phyloP scores from a whole-genome alignment of 1,140 invertebrate genomes.

The Drosophila lacteicornis region DNA sequence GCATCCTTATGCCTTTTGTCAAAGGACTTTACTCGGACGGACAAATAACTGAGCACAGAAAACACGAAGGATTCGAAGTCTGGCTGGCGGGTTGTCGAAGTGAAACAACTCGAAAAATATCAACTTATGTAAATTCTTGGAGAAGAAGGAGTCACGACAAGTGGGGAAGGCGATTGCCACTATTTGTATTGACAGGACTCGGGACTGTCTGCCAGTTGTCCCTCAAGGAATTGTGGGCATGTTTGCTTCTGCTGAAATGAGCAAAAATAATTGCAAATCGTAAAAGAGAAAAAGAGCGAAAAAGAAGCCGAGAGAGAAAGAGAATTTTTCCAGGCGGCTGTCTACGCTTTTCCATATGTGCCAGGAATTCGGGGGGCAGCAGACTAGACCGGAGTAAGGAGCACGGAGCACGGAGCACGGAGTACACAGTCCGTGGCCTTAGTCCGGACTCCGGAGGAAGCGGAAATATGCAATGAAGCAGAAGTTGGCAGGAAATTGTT shows the following conservation, averaged over 20 bases:
- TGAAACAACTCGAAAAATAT: conserved; percentile 74
- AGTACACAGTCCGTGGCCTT: conserved; percentile 4
- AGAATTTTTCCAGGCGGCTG: conserved; percentile 58
- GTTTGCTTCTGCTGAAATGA: conserved; percentile 82
- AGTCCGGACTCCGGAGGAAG: conserved; percentile 46
- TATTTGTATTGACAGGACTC: conserved; percentile 48
- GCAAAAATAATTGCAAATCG: conserved; percentile 83
- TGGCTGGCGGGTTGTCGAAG: conserved; percentile 14
- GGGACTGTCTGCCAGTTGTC: conserved; percentile 56
- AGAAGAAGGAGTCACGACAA: conserved; percentile 36
- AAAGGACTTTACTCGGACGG: conserved; percentile 60
- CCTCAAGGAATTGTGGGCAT: conserved; percentile 76
- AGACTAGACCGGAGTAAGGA: conserved; percentile 4
- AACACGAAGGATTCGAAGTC: conserved; percentile 33
- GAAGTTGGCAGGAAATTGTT: conserved; percentile 82
- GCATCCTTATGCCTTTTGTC: conserved; percentile 10
- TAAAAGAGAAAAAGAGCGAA: conserved; percentile 59
- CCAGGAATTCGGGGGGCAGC: conserved; percentile 4
- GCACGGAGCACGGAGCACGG: conserved; percentile 4
- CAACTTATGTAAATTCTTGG: conserved; percentile 78
- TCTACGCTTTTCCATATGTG: conserved; percentile 52
- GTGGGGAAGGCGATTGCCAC: conserved; percentile 36
- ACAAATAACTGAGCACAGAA: conserved; percentile 66
- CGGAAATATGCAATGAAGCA: conserved; percentile 83
- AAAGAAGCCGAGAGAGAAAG: neutral